A percentile compares a stretch with the other conserved stretches of the same genome.
Evolutionary conservation across 2,797 vertebrate species (phyloP).

Genomic region (Heterohyrax brucei): DNA sequence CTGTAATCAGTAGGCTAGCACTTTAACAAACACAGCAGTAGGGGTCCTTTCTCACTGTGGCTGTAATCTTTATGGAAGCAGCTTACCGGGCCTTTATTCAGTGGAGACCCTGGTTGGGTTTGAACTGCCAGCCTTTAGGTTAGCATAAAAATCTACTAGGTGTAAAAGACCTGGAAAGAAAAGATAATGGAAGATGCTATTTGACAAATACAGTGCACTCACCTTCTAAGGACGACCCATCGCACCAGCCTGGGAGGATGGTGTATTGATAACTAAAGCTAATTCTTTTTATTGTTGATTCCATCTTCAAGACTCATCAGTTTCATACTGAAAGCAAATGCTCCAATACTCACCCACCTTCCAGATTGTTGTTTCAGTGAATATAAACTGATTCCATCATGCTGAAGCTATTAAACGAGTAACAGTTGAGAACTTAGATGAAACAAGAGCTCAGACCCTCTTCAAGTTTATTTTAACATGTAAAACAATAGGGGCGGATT

Average conservation of each 20-base stretch:
- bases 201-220: not conserved
- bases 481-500: not conserved
- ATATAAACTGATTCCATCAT: slow-evolving; percentile 15
- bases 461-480: slow-evolving; percentile 36
- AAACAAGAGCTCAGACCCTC: not conserved
- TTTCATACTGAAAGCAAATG: not conserved
- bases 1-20: no score
- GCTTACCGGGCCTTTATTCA: no score
- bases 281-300: not conserved
- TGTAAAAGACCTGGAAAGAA: not conserved
- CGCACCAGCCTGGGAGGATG: not conserved
- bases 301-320: not conserved
- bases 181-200: not conserved
- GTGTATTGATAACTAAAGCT: not conserved
- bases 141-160: not conserved
- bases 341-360: not conserved
- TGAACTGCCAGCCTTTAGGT: no score
- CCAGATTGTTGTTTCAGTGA: not conserved
- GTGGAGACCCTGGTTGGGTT: no score
- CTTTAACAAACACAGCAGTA: no score
- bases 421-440: not conserved
- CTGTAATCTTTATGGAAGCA: no score
- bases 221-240: not conserved
- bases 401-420: not conserved
- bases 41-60: no score